A percentile compares a stretch with the other conserved stretches of the same genome.
Conservation (phyloP, 1,140 invertebrate genomes). For the Wasmannia auropunctata region DNA sequence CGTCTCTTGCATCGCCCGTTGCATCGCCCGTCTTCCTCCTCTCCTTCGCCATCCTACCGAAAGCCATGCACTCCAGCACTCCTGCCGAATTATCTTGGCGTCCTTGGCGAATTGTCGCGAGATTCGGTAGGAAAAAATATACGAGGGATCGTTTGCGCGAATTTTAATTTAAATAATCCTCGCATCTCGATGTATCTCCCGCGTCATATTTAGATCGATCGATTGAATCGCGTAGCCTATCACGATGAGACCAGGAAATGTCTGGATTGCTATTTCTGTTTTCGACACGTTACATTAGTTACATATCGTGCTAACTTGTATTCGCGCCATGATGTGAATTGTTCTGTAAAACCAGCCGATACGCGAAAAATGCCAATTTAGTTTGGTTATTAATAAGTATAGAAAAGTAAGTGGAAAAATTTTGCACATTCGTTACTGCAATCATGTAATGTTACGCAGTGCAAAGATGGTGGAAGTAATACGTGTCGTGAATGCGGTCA, state of each 20-base stretch:
- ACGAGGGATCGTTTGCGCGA: conserved; percentile 6
- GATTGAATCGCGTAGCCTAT: neutral
- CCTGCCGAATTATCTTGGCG: conserved; percentile 47
- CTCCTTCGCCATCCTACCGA: neutral
- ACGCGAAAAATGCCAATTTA: neutral
- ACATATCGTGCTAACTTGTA: neutral
- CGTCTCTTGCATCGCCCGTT: conserved; percentile 38
- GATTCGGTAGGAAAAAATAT: neutral
- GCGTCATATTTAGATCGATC: conserved; percentile 11
- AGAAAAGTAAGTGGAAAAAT: neutral
- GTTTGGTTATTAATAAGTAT: neutral
- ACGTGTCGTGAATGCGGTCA: conserved; percentile 32
- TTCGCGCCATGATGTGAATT: neutral
- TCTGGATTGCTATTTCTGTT: neutral
- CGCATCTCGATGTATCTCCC: neutral
- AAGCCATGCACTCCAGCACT: conserved; percentile 27
- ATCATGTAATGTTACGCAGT: neutral
- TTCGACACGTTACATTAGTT: neutral
- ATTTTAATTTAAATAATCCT: conserved; percentile 20
- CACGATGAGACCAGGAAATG: neutral
- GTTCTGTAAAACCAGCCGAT: neutral
- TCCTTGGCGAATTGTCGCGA: conserved; percentile 21
- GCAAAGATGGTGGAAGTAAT: conserved; percentile 13
- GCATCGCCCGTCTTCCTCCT: neutral
- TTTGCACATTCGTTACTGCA: neutral